phyloP scores from a whole-genome alignment of 2,113 vertebrate genomes.

The Stercorarius parasiticus region DNA sequence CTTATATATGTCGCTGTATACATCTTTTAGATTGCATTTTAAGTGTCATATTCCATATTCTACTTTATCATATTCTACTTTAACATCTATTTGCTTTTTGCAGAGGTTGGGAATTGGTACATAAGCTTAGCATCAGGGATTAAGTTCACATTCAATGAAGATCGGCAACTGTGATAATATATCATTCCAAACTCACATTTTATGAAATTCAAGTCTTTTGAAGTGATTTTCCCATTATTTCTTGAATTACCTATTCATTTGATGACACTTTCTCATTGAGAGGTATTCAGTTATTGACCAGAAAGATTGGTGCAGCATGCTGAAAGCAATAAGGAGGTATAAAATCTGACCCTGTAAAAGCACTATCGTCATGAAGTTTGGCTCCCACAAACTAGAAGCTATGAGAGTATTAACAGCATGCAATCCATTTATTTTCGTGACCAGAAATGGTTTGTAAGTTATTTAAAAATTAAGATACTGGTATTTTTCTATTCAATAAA shows the following conservation, averaged over 20 bases:
- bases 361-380: neutral
- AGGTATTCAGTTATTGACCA: neutral
- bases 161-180: neutral
- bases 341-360: neutral
- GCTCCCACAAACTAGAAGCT: neutral
- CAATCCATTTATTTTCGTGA: neutral
- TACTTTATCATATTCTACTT: neutral
- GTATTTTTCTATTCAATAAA: conserved; percentile 59
- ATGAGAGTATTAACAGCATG: neutral
- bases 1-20: neutral
- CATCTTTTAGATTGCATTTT: neutral
- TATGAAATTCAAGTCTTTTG: neutral
- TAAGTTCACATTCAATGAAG: neutral
- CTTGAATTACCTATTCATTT: neutral
- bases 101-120: neutral
- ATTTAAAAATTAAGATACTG: neutral
- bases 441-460: neutral
- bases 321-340: neutral
- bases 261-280: neutral
- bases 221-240: neutral
- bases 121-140: neutral
- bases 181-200: neutral
- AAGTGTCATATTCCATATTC: neutral
- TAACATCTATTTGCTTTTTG: neutral
- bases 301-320: neutral